Percentiles rank a stretch among this genome's conserved stretches.
These are phyloP conservation scores for Zaprionus lachaisei DNA, from an alignment of 1,140 invertebrate genomes.

Conservation along the genomic window DNA sequence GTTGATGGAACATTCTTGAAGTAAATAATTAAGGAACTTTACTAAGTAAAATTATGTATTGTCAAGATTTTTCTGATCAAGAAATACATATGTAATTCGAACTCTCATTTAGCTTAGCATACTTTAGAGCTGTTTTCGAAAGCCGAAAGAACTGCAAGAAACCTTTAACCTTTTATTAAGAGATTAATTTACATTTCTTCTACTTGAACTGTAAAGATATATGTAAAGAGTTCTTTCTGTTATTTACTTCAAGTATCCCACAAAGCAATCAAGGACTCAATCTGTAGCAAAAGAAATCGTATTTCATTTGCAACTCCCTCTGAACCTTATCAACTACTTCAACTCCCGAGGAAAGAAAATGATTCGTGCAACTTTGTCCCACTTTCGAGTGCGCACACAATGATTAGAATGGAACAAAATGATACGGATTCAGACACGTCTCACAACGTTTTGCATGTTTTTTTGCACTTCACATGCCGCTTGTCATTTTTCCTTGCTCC, in stretches of 20 bases:
- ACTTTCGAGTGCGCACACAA: conserved; percentile 38
- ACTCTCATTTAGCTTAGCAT: not conserved
- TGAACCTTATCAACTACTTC: not conserved
- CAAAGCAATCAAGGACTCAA: not conserved
- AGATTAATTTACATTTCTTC: not conserved
- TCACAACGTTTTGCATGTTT: conserved; percentile 41
- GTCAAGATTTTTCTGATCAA: not conserved
- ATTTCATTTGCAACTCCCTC: conserved; percentile 11
- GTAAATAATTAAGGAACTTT: not conserved
- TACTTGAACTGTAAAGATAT: not conserved
- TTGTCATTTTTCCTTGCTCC: conserved; percentile 34
- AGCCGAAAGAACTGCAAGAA: not conserved
- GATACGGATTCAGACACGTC: conserved; percentile 51
- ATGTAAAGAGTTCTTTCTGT: not conserved
- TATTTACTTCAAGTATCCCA: not conserved
- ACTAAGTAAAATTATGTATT: too few relatives aligned
- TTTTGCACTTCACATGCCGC: conserved; percentile 55
- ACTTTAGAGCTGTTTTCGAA: conserved; percentile 9
- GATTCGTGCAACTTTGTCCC: conserved; percentile 37
- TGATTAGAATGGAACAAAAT: conserved; percentile 61
- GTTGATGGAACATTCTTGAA: not conserved
- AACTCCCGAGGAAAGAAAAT: not conserved
- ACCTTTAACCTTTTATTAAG: not conserved
- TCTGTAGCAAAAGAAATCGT: not conserved
- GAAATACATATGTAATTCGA: not conserved